phyloP scores from a whole-genome alignment of 2,113 vertebrate species.

The Pampusana beccarii region DNA sequence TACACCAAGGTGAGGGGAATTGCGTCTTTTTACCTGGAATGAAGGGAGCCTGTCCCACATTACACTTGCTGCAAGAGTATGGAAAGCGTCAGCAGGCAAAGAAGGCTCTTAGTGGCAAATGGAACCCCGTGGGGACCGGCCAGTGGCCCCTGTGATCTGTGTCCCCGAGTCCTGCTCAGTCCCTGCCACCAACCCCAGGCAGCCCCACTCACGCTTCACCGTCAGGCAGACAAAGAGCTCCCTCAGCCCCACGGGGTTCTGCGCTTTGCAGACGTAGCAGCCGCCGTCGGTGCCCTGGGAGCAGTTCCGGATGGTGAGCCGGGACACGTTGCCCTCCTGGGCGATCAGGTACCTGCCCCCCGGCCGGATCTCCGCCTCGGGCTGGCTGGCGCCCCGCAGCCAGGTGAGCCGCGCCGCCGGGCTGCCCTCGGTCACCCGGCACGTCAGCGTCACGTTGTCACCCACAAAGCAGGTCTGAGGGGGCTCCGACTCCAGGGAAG shows the following conservation, averaged over 20 bases:
- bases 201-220: slow-evolving; percentile 81
- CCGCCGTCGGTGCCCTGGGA: slow-evolving; percentile 79
- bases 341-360: slow-evolving; percentile 75
- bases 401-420: slow-evolving; percentile 83
- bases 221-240: slow-evolving; percentile 85
- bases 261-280: slow-evolving; percentile 86
- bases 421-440: slow-evolving; percentile 73
- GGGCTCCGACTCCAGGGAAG: slow-evolving; percentile 77
- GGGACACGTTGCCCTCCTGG: slow-evolving; percentile 62
- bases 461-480: slow-evolving; percentile 79
- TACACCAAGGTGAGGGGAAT: not conserved
- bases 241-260: slow-evolving; percentile 79
- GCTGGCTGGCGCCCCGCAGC: slow-evolving; percentile 73
- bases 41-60: not conserved
- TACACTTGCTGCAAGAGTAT: fast-evolving
- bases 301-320: slow-evolving; percentile 85
- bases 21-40: not conserved
- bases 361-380: slow-evolving; percentile 49
- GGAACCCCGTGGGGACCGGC: not conserved
- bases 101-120: not conserved
- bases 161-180: not conserved
- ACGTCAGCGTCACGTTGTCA: slow-evolving; percentile 76
- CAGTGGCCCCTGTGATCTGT: not conserved
- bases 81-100: not conserved
- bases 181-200: not conserved